A percentile compares a stretch with the other conserved stretches of the same genome.
These are phyloP conservation scores for Rattus norvegicus DNA, from an alignment of 2,113 vertebrate genomes.

Conservation along the genomic window GRCr8 NC_086035.1:6058001-6058500, in stretches of 20 bases:
- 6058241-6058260: background rate
- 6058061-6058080: fast-evolving
- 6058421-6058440: too few relatives aligned
- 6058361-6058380: background rate
- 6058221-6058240: background rate
- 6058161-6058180: background rate
- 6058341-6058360: background rate
- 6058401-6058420: background rate
- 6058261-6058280: background rate
- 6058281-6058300: background rate
- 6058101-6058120: background rate
- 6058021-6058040: background rate
- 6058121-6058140: background rate
- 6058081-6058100: background rate
- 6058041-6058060: background rate
- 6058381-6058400: background rate
- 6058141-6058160: background rate
- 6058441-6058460: background rate
- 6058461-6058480: too few relatives aligned
- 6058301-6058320: background rate
- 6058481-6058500: too few relatives aligned
- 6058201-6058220: background rate
- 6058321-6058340: background rate
- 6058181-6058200: background rate
- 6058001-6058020: background rate